Base-by-base conservation (phyloP, 2,113 vertebrate genomes). In the Dromaius novaehollandiae region DNA sequence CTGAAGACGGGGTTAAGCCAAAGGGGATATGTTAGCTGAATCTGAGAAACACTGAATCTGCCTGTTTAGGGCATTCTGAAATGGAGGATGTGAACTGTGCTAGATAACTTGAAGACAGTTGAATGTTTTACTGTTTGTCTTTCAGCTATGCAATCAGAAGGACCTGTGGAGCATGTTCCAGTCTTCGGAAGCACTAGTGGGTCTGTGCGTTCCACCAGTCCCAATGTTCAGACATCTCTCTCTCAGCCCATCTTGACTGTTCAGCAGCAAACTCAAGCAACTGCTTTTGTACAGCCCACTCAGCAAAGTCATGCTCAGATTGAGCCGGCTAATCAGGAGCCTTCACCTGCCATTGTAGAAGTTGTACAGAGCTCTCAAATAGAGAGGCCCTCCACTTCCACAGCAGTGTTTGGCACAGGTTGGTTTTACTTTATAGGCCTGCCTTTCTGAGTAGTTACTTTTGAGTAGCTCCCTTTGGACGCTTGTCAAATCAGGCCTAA, bases 251-350 rank as follows among this genome's bases (percentile, higher is more conserved):
- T 99, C 95, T 93, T 99, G 55, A 99, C 97, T 8, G 98, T 99
- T 75, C 99, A 99, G 96, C 99, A 99, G 80, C 99, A 99, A 90
- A 99, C 98, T 0, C 99, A 99, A 93, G 98, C 99, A 1, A 99
- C 99, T 13, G 99, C 99, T 9, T 99, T 99, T 64, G 99, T 99
- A 79, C 99, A 99, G 78, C 99, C 99, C 42, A 99, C 99, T 7
- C 99, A 99, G 91, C 99, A 99, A 83, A 99, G 98, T 53, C 96
- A 99, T 82, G 97, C 98, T 80, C 99, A 98, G 46, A 90, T 99
- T 10, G 99, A 99, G 89, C 99, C 98, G 6, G 95, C 98, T 68
- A 98, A 93, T 95, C 99, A 99, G 95, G 99, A 99, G 65, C 98
- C 98, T 0, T 96, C 98, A 3, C 95, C 99, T 28, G 83, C 98